Base-by-base conservation (phyloP, 2,888 invertebrate species). In the Pammene aurita region DNA sequence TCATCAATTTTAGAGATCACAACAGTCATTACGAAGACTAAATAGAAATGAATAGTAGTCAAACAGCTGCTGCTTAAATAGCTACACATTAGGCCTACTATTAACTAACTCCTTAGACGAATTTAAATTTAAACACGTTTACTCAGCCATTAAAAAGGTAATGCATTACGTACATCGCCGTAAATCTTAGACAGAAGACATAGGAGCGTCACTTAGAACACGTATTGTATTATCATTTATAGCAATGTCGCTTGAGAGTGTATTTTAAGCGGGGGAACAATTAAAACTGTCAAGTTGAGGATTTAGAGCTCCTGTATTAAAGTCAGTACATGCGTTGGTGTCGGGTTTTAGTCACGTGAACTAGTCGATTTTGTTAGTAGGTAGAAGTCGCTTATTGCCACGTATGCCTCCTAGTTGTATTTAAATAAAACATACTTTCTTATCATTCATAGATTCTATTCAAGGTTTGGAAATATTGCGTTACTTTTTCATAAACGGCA, bases 161-260 rank as follows among this genome's bases (percentile, higher is more conserved):
- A 80, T 80, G 73, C 76, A 72, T 76, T 76, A 71, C 65, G 72
- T 77, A 73, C 76, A 78, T 38, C 52, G 68, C 57, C 44, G 78
- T 85, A 84, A 85, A 85, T 85, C 78, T 78, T 66, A 64, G 75
- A 57, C 70, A 75, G 74, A 72, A 75, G 84, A 81, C 81, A 81
- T 81, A 82, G 78, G 75, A 74, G 75, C 83, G 85, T 86, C 86
- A 82, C 80, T 55, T 35, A 74, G 76, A 72, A 76, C 75, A 74
- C 73, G 72, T 76, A 71, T 74, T 73, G 77, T 78, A 77, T 76
- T 82, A 85, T 85, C 87, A 82, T 88, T 88, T 86, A 88, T 89
- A 87, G 86, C 80, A 75, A 81, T 80, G 78, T 83, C 82, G 81
- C 84, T 85, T 81, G 82, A 74, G 80, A 79, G 84, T 76, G 77